Conservation (phyloP, 2,113 vertebrate genomes). For the Tenebrosternarchus preto region DNA sequence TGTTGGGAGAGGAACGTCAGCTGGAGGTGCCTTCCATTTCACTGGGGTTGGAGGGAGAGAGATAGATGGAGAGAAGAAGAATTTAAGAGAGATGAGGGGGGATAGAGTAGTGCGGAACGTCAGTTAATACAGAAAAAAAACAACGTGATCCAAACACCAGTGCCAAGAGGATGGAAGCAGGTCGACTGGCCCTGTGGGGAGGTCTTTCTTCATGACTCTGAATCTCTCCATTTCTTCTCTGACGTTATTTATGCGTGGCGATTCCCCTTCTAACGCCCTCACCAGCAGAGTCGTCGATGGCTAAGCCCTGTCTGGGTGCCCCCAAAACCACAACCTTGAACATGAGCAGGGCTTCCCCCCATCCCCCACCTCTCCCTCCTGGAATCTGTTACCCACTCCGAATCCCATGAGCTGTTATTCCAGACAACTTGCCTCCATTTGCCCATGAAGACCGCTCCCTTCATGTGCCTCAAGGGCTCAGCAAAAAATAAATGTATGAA, state of each 20-base stretch:
- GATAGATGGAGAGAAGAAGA: neutral
- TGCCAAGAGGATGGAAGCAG: too few relatives aligned
- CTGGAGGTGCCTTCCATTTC: neutral
- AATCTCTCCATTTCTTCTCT: conserved; percentile 59
- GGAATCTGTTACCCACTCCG: conserved; percentile 10
- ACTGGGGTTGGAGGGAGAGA: conserved; percentile 26
- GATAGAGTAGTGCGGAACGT: too few relatives aligned
- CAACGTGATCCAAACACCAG: too few relatives aligned
- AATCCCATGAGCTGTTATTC: neutral
- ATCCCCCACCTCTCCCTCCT: neutral
- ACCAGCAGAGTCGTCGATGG: conserved; percentile 45
- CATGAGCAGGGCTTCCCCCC: conserved; percentile 32
- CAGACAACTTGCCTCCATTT: neutral
- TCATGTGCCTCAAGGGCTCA: neutral
- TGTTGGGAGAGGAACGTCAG: too few relatives aligned
- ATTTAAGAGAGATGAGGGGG: too few relatives aligned
- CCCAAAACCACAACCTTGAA: conserved; percentile 55
- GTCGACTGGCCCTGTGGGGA: too few relatives aligned
- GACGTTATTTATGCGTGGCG: conserved; percentile 67
- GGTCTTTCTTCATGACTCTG: conserved; percentile 31
- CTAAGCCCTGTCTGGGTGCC: conserved; percentile 53
- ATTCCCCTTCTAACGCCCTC: conserved; percentile 63
- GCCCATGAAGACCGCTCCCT: neutral
- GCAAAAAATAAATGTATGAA: neutral
- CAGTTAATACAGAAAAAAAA: too few relatives aligned